Evolutionary conservation across 2,113 vertebrate genomes (phyloP), one percentile per base, ranked within the genome.

Genomic region (Scortum barcoo): DNA sequence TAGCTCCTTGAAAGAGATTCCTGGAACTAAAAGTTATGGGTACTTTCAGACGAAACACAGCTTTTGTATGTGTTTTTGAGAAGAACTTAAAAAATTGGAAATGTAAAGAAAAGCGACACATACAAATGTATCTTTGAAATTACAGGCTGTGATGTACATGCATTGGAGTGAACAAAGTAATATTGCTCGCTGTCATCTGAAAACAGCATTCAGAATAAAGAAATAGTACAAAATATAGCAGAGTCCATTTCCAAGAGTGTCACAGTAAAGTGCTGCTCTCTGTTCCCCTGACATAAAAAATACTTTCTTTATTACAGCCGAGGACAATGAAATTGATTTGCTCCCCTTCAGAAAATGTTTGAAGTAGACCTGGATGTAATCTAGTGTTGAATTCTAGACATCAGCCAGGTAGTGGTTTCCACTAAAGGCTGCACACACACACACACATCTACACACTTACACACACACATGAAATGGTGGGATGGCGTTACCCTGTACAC

Each of bases 301-400:
- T 16, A 22, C 20, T 65, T 72, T 72, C 77, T 82, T 80, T 26
- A 80, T 84, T 73, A 71, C 17, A 53, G 36, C 28, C 2, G 8
- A 36, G 67, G 30, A 69, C 65, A 78, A 40, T 74, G 42, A 78
- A 86, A 89, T 81, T 1, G 74, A 89, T 84, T 91, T 84, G 76
- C 62, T 58, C 22, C 46, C 4, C 30, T 71, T 33, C 46, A 2
- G 16, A 77, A 62, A 76, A 50, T 5, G 16, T 68, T 75, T 63
- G 44, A 69, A 61, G 40, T 46, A 42, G 63, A 63, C 20, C 20
- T 58, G 42, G 57, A 78, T 62, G 36, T 81, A 69, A 87, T 85
- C 19, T 50, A 26, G 7, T 20, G 63, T 50, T 76, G 53, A 83
- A 80, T 78, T 80, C 70, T 61, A 71, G 28, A 75, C 70, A 38